Evolutionary conservation across 2,797 vertebrate genomes (phyloP).

Genomic region (Aythya fuligula): DNA sequence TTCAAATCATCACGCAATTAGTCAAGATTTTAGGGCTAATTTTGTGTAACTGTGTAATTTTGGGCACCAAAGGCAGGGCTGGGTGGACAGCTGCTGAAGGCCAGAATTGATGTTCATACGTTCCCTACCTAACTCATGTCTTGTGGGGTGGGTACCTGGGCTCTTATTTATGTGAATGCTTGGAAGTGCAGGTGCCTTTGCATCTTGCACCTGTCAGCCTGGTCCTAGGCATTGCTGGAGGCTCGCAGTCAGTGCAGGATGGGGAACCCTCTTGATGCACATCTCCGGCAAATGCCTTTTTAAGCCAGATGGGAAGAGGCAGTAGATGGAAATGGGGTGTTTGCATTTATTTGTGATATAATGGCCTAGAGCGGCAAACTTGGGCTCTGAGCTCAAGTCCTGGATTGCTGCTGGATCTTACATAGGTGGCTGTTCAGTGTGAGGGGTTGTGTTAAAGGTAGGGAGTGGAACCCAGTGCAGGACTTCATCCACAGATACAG

Average conservation of each 20-base stretch:
- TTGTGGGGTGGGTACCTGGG: neutral
- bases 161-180: neutral
- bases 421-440: neutral
- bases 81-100: neutral
- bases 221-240: neutral
- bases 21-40: neutral
- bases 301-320: neutral
- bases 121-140: accelerated
- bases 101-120: neutral
- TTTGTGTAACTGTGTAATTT: neutral
- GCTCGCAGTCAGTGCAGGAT: too few species aligned
- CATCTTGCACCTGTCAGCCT: neutral
- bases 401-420: neutral
- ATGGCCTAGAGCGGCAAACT: neutral
- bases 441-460: neutral
- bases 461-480: neutral
- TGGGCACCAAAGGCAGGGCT: neutral
- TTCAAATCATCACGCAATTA: neutral
- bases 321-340: neutral
- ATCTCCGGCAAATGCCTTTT: neutral
- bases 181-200: neutral
- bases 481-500: neutral
- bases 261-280: accelerated
- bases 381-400: neutral
- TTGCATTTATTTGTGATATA: neutral